Evolutionary conservation across 2,888 invertebrate genomes (phyloP).

Genomic region (Myopa tessellatipennis): DNA sequence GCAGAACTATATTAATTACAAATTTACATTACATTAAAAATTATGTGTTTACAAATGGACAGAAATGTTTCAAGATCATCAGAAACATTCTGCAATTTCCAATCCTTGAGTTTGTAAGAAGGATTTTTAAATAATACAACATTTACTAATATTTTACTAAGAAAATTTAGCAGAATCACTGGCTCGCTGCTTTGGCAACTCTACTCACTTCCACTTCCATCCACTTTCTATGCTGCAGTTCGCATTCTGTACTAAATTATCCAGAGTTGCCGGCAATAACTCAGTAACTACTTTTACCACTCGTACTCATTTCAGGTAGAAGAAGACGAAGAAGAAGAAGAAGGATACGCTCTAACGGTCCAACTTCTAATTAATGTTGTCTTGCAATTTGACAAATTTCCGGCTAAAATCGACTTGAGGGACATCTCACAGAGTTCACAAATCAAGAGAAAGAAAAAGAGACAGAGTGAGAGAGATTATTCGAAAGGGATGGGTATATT

Average conservation of each 20-base stretch:
- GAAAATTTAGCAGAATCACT: too few species aligned
- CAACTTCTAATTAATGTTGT: conserved; percentile 38
- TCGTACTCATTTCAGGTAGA: not conserved
- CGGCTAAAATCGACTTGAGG: conserved; percentile 42
- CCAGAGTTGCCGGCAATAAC: conserved; percentile 39
- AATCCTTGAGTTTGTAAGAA: too few species aligned
- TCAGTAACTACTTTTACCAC: conserved; percentile 41
- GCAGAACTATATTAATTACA: not conserved
- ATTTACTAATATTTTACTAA: too few species aligned
- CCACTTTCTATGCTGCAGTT: not conserved
- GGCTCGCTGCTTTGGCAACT: conserved; percentile 34
- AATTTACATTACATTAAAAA: not conserved
- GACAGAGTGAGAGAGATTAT: not conserved
- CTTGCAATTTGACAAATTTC: conserved; percentile 51
- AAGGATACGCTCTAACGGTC: conserved; percentile 16
- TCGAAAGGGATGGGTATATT: not conserved
- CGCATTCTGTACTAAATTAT: conserved; percentile 25
- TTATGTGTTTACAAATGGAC: too few species aligned
- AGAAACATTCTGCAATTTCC: too few species aligned
- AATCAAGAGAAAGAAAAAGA: not conserved
- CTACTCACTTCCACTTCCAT: not conserved
- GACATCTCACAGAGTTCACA: conserved; percentile 37
- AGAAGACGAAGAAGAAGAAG: not conserved
- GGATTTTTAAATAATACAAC: too few species aligned
- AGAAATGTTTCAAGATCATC: too few species aligned